Evolutionary conservation across 2,888 invertebrate species (phyloP), one percentile per base, ranked within the genome.

Genomic region (Amblyjoppa proteus): DNA sequence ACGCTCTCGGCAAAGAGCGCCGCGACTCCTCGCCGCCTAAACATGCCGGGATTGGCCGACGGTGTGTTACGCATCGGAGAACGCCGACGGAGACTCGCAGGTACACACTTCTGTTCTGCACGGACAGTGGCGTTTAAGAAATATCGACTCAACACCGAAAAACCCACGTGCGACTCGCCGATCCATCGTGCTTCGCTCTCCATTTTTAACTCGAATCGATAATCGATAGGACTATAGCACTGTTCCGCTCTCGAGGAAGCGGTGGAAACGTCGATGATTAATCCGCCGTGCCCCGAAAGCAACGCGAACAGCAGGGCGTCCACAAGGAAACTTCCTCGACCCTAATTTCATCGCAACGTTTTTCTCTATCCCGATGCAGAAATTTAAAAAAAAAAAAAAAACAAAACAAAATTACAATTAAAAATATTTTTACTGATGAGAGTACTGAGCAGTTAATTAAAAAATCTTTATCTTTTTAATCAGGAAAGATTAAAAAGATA

Each of bases 181-280:
- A 56, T 56, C 25, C 56, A 56, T 56, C 56, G 20, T 56, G 9
- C 3, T 56, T 11, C 1, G 9, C 11, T 56, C 88, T 90, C 34
- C 34, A 90, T 90, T 90, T 90, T 86, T 89, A 56, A 88, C 81
- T 73, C 86, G 58, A 90, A 89, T 91, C 89, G 87, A 90, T 91
- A 90, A 90, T 91, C 89, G 86, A 90, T 89, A 70, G 53, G 66
- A 70, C 53, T 73, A 53, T 45, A 34, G 38, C 31, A 16, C 76
- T 77, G 83, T n/a, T 73, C 64, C 28, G 34, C 1, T 4, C 13
- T 4, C 13, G 51, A 11, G 38, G 25, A 4, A 41, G 31, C n/a
- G 38, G 9, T 41, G 68, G 41, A 70, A 66, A 20, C 28, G 70
- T 66, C 68, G 74, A 38, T 73, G 16, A 71, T 41, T 3, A 38